These are phyloP conservation scores for Drosophila trichaetosa DNA, from an alignment of 2,888 invertebrate species.

Conservation along the genomic window DNA sequence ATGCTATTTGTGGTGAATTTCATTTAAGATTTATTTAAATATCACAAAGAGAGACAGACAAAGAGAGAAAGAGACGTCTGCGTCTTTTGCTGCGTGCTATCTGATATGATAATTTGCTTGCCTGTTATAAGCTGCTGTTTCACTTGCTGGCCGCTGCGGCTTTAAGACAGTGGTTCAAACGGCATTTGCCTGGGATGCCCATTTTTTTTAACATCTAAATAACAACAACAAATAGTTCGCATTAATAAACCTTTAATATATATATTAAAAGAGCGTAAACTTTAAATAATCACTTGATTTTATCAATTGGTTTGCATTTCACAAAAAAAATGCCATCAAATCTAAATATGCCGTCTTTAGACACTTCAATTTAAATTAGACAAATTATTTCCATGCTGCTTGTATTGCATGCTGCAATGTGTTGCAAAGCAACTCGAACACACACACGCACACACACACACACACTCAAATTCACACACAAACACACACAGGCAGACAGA, in stretches of 20 bases:
- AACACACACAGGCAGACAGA: background rate
- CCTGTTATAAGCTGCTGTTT: slow-evolving; percentile 30
- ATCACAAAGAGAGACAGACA: slow-evolving; percentile 17
- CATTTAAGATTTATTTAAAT: slow-evolving; percentile 77
- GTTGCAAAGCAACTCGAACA: background rate
- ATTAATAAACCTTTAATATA: too few species aligned
- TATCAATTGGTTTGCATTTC: background rate
- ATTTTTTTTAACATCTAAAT: background rate
- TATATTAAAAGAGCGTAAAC: background rate
- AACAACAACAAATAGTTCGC: background rate
- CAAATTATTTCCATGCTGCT: slow-evolving; percentile 3
- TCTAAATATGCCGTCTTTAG: background rate
- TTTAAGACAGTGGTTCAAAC: background rate
- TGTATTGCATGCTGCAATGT: background rate
- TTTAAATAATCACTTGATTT: background rate
- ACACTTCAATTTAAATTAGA: slow-evolving; percentile 2
- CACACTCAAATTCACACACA: background rate
- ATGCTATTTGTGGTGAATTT: slow-evolving; percentile 72
- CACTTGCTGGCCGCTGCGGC: background rate
- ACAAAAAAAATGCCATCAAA: background rate
- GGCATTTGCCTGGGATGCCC: background rate
- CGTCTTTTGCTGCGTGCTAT: slow-evolving; percentile 32
- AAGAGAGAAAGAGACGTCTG: background rate
- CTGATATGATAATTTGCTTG: slow-evolving; percentile 71
- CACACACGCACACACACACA: background rate